These are phyloP conservation scores for Rhopilema esculentum DNA, from an alignment of 30 jellyfish, hydroid and myxozoan species.

Conservation along the genomic window DNA sequence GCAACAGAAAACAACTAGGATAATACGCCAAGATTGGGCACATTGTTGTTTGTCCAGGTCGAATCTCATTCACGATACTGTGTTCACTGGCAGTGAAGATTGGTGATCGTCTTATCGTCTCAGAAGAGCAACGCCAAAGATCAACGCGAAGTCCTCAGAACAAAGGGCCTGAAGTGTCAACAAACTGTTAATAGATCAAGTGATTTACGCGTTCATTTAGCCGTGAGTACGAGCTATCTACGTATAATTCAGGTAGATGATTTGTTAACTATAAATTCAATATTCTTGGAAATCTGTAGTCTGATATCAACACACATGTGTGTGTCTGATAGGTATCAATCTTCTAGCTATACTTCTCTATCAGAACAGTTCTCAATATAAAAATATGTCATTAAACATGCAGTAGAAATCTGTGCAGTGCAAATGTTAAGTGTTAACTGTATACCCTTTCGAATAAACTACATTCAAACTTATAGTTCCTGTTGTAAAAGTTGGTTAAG, in stretches of 20 bases:
- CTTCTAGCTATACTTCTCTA: too few relatives aligned
- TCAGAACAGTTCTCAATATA: too few relatives aligned
- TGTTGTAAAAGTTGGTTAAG: too few relatives aligned
- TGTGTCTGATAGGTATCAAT: too few relatives aligned
- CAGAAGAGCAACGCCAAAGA: not conserved
- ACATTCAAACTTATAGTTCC: too few relatives aligned
- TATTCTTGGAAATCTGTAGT: too few relatives aligned
- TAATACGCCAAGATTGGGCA: slow-evolving; percentile 3
- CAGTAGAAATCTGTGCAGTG: too few relatives aligned
- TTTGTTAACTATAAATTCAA: not conserved
- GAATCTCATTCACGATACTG: not conserved
- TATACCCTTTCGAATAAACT: too few relatives aligned
- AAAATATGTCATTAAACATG: too few relatives aligned
- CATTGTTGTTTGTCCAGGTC: slow-evolving; percentile 9
- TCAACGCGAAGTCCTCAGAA: not conserved
- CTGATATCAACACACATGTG: too few relatives aligned
- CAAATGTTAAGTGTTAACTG: too few relatives aligned
- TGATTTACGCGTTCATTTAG: slow-evolving; percentile 6
- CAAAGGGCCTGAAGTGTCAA: slow-evolving; percentile 22
- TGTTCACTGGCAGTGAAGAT: not conserved
- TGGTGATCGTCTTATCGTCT: not conserved
- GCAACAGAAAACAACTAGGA: slow-evolving; percentile 48
- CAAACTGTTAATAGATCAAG: slow-evolving; percentile 30
- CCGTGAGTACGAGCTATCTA: not conserved
- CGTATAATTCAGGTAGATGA: not conserved